These are phyloP conservation scores for Conger conger DNA, from an alignment of 2,113 vertebrate genomes.

Conservation along the genomic window DNA sequence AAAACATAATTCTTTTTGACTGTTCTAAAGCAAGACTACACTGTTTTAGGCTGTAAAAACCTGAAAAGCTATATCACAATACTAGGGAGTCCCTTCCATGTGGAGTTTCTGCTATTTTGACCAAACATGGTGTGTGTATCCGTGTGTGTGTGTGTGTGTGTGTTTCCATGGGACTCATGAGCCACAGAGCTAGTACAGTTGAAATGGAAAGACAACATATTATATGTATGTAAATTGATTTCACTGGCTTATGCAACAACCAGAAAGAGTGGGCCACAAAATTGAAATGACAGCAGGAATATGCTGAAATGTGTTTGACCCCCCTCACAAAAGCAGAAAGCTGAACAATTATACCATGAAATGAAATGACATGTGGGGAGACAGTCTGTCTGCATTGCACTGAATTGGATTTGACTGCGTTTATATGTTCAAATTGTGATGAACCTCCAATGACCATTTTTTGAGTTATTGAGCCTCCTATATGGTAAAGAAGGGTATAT, in stretches of 20 bases:
- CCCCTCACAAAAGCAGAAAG: not conserved
- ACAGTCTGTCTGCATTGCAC: not conserved
- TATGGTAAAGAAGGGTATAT: not conserved
- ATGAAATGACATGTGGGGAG: not conserved
- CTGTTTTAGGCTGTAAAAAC: not conserved
- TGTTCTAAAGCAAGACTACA: not conserved
- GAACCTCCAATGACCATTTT: not conserved
- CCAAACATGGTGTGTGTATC: too few relatives aligned
- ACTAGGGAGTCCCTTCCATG: not conserved
- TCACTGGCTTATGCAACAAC: not conserved
- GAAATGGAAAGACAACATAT: not conserved
- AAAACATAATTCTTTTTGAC: not conserved
- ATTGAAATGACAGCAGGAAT: not conserved
- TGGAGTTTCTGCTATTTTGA: too few relatives aligned
- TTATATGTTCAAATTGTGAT: not conserved
- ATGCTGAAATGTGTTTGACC: constrained; percentile 4
- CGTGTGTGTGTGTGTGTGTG: not conserved
- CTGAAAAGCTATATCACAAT: not conserved
- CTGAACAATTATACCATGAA: not conserved
- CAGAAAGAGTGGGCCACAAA: not conserved
- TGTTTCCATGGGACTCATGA: not conserved
- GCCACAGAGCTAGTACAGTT: not conserved
- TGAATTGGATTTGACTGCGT: not conserved
- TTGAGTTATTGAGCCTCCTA: not conserved
- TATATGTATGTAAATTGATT: constrained; percentile 4